Evolutionary conservation across 2,113 vertebrate genomes (phyloP), one percentile per base, ranked within the genome.

Genomic region (Elanoides forficatus): DNA sequence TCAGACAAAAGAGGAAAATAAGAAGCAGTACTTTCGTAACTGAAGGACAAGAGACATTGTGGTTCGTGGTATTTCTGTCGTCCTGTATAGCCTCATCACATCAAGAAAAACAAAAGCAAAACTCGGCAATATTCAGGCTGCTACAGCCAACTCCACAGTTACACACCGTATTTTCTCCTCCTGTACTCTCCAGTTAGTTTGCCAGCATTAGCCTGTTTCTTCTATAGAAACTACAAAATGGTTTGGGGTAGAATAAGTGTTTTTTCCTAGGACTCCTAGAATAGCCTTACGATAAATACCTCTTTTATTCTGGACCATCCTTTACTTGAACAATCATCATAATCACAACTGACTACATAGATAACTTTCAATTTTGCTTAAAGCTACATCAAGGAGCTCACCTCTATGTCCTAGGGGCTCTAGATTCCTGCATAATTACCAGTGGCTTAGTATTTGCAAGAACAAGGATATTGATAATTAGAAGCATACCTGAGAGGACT

Each of bases 401-500:
- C 38, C 47, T 86, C 50, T 60, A 0, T n/a, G 63, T 70, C 72
- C 63, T 26, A 63, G 47, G 88, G 59, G 71, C 90, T 86, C 43
- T 30, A 62, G 38, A 71, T 83, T 95, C 66, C 60, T 86, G 50
- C 42, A 58, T 42, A 62, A 88, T 73, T 88, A 83, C 71, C 52
- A 71, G 38, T 26, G 32, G 62, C 62, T 95, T 47, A 15, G 30
- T 50, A 58, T 88, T 88, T 81, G 47, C 38, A 88, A 80, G 71
- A 96, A 79, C 65, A 88, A 81, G 56, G 86, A 70, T 94, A 93
- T 59, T 81, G 80, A 58, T 92, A 93, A 95, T 81, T 66, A 92
- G 59, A 78, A 90, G 52, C 47, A 40, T 9, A 84, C 26, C 29
- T 3, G 0, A 63, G 68, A 83, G 67, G 42, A 62, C 55, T 62